A percentile compares a stretch with the other conserved stretches of the same genome.
phyloP scores from a whole-genome alignment of 2,888 invertebrate species.

The Acleris laterana region DNA sequence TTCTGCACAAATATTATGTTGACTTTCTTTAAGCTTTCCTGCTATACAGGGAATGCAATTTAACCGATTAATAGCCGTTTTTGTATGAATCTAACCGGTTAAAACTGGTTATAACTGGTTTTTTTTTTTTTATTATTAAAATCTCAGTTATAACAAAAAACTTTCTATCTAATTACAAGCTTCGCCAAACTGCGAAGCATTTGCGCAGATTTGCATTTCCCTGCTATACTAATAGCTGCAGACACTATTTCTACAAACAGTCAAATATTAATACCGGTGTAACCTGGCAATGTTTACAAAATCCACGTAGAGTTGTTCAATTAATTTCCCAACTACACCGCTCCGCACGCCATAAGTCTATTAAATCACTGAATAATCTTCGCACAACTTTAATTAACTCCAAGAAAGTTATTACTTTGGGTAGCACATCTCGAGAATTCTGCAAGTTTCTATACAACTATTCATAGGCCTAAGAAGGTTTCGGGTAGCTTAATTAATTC shows the following conservation, averaged over 20 bases:
- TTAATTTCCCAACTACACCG: conserved; percentile 57
- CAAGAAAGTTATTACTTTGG: conserved; percentile 54
- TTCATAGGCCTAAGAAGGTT: conserved; percentile 13
- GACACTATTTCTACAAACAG: neutral
- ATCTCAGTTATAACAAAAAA: too few species aligned
- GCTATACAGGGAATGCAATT: too few species aligned
- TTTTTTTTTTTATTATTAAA: too few species aligned
- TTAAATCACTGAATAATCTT: conserved; percentile 41
- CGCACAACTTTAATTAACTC: conserved; percentile 70
- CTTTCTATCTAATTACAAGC: too few species aligned
- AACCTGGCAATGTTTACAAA: conserved; percentile 42
- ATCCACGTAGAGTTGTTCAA: conserved; percentile 51
- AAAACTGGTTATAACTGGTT: too few species aligned
- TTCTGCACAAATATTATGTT: too few species aligned
- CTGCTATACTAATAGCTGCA: too few species aligned
- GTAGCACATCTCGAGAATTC: conserved; percentile 24
- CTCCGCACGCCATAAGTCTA: conserved; percentile 45
- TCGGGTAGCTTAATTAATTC: conserved; percentile 6
- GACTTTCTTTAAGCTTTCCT: too few species aligned
- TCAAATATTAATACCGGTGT: conserved; percentile 20
- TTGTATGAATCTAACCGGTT: too few species aligned
- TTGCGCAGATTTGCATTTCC: too few species aligned
- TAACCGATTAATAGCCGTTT: too few species aligned
- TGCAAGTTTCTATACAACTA: conserved; percentile 19
- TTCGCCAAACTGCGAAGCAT: too few species aligned